Percentiles rank a stretch among this genome's conserved stretches.
These are phyloP conservation scores for Nannospalax galili DNA, from an alignment of 2,113 vertebrate species.

Conservation along the genomic window DNA sequence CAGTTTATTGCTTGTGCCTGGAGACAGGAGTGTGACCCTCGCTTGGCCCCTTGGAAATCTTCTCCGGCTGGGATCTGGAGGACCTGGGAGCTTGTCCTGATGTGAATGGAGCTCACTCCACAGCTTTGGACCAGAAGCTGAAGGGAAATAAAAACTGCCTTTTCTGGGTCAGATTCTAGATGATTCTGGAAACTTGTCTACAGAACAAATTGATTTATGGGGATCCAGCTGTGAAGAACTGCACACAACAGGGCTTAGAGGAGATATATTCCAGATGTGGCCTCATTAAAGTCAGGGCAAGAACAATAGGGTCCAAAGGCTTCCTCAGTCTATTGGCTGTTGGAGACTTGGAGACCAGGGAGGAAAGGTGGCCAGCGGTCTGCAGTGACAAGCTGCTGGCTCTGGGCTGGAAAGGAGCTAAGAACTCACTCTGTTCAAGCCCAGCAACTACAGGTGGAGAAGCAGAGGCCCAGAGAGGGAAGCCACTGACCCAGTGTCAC, in stretches of 20 bases:
- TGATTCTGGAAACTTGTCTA: constrained; percentile 76
- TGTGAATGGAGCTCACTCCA: background rate
- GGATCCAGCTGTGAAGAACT: constrained; percentile 75
- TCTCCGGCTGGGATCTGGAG: accelerated
- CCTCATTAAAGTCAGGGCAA: constrained; percentile 54
- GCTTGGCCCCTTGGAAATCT: background rate
- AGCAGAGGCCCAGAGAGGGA: background rate
- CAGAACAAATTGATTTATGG: constrained; percentile 77
- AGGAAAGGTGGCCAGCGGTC: background rate
- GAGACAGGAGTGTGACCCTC: background rate
- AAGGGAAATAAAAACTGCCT: constrained; percentile 64
- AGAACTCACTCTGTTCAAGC: background rate
- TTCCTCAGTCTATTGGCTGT: background rate
- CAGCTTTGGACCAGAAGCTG: constrained; percentile 46
- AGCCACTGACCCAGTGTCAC: background rate
- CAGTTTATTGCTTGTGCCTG: background rate
- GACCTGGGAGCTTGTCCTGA: background rate
- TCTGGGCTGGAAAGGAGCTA: background rate
- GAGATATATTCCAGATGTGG: constrained; percentile 78
- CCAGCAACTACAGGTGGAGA: background rate
- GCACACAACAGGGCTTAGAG: constrained; percentile 57
- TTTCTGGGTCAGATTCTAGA: constrained; percentile 70
- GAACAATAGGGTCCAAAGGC: constrained; percentile 31
- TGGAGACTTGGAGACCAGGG: background rate
- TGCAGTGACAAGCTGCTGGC: background rate